Evolutionary conservation across 1,140 invertebrate species (phyloP), one percentile per base, ranked within the genome.

Genomic region (Doryteuthis pealeii): DNA sequence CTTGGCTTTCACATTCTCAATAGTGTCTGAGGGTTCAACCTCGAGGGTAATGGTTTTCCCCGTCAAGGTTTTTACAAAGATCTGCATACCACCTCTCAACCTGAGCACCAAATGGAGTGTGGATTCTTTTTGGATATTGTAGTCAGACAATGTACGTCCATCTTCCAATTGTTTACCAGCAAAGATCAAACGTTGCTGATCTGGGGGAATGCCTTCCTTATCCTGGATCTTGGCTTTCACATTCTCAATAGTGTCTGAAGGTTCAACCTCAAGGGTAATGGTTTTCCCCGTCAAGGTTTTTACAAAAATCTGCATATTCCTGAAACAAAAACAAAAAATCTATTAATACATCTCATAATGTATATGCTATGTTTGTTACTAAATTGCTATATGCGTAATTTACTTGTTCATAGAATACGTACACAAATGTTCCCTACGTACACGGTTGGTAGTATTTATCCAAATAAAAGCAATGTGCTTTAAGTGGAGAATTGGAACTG

Each of bases 1-100:
- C n/a, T n/a, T n/a, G n/a, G n/a, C n/a, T n/a, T n/a, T n/a, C n/a
- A 96, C 94, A 93, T 96, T 95, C 89, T 96, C 94, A 85, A 97
- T 96, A 33, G 95, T 96, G 86, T 97, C 94, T 22, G 93, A 94
- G 2, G 93, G 92, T 86, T 97, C 94, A 80, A 96, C 95, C 90
- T 96, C 95, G 80, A 96, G 92, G 79, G 95, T 96, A 89, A 97
- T 96, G 89, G 95, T 97, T 89, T 97, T 97, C 76, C 95, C 95
- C 82, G 95, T 96, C 43, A 96, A 91, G 84, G 95, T 94, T 92
- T 92, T 94, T 91, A 90, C 94, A 90, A 97, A 96, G 83, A 96
- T 96, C 91, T 97, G 95, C 95, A 97, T 97, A n/a, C n/a, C n/a
- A n/a, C n/a, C 97, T 84, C 94, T 91, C 49, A 99, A 90, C 77